phyloP scores from a whole-genome alignment of 2,113 vertebrate species.

The Edolisoma coerulescens region DNA sequence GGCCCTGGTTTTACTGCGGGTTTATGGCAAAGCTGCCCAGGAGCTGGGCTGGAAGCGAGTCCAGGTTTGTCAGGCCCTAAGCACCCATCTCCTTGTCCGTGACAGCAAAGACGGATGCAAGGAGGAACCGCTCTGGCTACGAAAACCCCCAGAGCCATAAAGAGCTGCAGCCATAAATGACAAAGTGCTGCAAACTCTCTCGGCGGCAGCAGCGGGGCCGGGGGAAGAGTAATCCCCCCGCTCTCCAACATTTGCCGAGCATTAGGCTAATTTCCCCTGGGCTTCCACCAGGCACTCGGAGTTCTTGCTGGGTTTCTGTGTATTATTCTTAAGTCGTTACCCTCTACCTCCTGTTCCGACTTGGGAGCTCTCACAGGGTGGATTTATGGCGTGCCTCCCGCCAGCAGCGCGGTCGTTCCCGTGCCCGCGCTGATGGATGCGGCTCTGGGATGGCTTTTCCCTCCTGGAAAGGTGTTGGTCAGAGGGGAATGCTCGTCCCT shows the following conservation, averaged over 20 bases:
- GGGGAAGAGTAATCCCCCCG: neutral
- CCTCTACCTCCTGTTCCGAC: conserved; percentile 47
- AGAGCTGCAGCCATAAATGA: neutral
- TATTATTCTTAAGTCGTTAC: conserved; percentile 60
- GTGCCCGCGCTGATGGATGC: neutral
- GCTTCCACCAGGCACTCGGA: neutral
- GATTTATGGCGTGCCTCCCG: conserved; percentile 59
- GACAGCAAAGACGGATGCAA: neutral
- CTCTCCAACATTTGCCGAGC: neutral
- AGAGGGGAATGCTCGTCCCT: neutral
- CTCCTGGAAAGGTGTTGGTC: neutral
- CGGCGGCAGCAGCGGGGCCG: neutral
- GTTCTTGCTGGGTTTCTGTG: neutral
- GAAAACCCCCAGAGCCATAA: neutral
- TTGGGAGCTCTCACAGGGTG: conserved; percentile 38
- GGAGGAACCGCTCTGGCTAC: neutral
- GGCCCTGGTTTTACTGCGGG: accelerated
- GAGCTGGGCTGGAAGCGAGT: accelerated
- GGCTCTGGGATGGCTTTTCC: neutral
- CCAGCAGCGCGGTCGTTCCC: neutral
- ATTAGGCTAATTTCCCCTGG: conserved; percentile 20
- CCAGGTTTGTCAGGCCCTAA: neutral
- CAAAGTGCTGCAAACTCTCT: neutral
- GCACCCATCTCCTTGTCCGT: neutral
- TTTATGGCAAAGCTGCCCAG: neutral